Conservation (phyloP, 2,888 invertebrate genomes). For the Herminia tarsipennalis region DNA sequence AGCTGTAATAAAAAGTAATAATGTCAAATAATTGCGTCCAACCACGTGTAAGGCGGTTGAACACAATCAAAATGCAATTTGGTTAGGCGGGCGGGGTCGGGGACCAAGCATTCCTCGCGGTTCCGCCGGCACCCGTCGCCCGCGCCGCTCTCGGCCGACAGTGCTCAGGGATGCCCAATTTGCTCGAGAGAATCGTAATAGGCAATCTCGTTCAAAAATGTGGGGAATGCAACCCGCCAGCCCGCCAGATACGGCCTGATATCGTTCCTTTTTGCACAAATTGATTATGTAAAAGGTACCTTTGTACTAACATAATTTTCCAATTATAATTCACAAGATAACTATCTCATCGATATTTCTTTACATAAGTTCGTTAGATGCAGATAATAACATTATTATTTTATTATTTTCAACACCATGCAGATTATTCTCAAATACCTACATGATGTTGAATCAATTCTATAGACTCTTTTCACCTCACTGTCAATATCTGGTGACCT, state of each 20-base stretch:
- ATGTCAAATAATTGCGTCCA: slow-evolving; percentile 68
- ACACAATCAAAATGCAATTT: slow-evolving; percentile 77
- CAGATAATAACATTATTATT: too few species aligned
- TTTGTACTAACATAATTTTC: too few species aligned
- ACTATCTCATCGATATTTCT: too few species aligned
- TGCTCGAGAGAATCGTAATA: slow-evolving; percentile 39
- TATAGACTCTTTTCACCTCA: too few species aligned
- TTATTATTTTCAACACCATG: too few species aligned
- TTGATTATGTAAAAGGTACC: slow-evolving; percentile 7
- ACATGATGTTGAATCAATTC: too few species aligned
- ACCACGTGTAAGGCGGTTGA: slow-evolving; percentile 66
- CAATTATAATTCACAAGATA: too few species aligned
- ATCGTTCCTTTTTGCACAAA: slow-evolving; percentile 16
- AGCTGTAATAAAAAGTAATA: slow-evolving; percentile 67
- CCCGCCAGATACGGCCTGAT: slow-evolving; percentile 5
- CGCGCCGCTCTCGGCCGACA: slow-evolving; percentile 22
- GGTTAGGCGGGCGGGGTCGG: slow-evolving; percentile 44
- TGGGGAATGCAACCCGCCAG: slow-evolving; percentile 23
- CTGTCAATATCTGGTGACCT: too few species aligned
- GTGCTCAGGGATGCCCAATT: slow-evolving; percentile 46
- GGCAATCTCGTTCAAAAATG: slow-evolving; percentile 44
- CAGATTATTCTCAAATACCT: too few species aligned
- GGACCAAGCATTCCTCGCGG: slow-evolving; percentile 34
- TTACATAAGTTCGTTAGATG: too few species aligned
- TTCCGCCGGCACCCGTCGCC: slow-evolving; percentile 13